phyloP scores from a whole-genome alignment of 2,888 invertebrate genomes.

The Melieria crassipennis region DNA sequence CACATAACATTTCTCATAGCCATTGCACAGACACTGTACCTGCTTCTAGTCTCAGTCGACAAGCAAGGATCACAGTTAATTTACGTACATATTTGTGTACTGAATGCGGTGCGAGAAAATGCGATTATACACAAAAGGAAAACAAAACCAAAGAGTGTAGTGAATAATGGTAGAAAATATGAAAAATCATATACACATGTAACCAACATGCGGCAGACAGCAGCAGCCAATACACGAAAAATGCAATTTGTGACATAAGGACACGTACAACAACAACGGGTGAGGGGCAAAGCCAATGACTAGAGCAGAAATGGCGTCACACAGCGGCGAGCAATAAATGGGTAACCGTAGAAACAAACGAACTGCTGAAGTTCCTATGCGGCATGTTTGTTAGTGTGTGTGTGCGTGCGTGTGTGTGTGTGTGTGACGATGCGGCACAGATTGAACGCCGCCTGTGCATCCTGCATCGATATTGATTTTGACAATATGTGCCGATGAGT shows the following conservation, averaged over 20 bases:
- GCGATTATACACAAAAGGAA: background rate
- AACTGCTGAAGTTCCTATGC: background rate
- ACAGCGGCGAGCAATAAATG: too few relatives aligned
- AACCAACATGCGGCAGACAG: background rate
- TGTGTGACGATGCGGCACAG: background rate
- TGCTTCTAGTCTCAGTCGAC: too few relatives aligned
- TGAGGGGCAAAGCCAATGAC: background rate
- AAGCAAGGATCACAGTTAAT: too few relatives aligned
- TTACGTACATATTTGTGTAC: background rate
- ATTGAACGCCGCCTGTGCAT: background rate
- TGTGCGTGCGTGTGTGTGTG: background rate
- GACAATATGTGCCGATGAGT: slow-evolving; percentile 10
- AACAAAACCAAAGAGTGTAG: background rate
- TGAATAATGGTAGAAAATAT: too few relatives aligned
- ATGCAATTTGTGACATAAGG: background rate
- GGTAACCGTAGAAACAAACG: too few relatives aligned
- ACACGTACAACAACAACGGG: background rate
- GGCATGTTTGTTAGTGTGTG: background rate
- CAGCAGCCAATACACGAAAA: background rate
- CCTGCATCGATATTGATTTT: slow-evolving; percentile 11
- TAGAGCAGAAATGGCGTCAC: background rate
- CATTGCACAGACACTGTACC: too few relatives aligned
- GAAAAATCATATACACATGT: background rate
- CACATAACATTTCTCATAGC: too few relatives aligned
- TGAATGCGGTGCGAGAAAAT: background rate